These are phyloP conservation scores for Spinus pinus DNA, from an alignment of 2,797 vertebrate genomes.

Conservation along the genomic window DNA sequence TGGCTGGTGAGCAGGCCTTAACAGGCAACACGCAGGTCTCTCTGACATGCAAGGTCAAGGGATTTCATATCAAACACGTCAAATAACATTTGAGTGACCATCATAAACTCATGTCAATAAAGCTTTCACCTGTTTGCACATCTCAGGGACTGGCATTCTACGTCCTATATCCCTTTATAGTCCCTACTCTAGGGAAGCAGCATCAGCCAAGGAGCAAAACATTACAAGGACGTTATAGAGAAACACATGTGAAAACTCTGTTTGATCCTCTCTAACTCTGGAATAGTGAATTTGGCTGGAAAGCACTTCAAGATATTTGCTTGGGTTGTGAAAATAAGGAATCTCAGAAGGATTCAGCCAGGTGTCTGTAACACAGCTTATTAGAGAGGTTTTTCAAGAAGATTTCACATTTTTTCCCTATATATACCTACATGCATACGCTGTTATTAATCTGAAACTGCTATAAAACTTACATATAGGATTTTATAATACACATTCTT, in stretches of 20 bases:
- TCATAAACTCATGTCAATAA: neutral
- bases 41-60: neutral
- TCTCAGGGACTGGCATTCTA: neutral
- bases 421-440: neutral
- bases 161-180: neutral
- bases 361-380: neutral
- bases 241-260: slow-evolving; percentile 10
- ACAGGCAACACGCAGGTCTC: slow-evolving; percentile 16
- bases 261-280: slow-evolving; percentile 6
- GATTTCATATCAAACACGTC: neutral
- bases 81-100: neutral
- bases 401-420: neutral
- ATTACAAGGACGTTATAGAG: neutral
- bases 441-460: neutral
- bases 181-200: neutral
- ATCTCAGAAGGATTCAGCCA: slow-evolving; percentile 30
- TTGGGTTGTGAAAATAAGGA: slow-evolving; percentile 15
- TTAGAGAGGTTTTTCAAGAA: neutral
- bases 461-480: neutral
- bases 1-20: neutral
- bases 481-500: neutral
- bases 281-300: neutral
- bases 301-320: neutral
- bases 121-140: neutral
- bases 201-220: slow-evolving; percentile 2